Base-by-base conservation (phyloP, 1,140 invertebrate genomes). In the Homalodisca vitripennis region DNA sequence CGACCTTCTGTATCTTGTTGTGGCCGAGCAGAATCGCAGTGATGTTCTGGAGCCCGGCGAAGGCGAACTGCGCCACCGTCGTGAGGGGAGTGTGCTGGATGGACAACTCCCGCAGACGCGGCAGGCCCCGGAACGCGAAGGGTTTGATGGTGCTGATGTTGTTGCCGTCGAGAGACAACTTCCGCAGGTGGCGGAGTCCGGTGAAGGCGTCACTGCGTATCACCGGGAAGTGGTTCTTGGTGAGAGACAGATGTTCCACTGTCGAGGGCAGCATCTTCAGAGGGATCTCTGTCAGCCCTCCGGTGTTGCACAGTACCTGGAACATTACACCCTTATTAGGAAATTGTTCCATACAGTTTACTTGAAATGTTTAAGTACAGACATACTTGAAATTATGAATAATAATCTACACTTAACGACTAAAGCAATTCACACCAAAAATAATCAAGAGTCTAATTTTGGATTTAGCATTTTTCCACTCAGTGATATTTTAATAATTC, bases 291-390 rank as follows among this genome's bases (percentile, higher is more conserved):
- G 85, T 84, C 70, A 93, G 80, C 32, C 88, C 88, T 68, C 91
- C 91, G 65, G 90, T 92, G 82, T 94, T 93, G 84, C 92, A 94
- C 71, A 93, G 84, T 60, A 93, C 91, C 92, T 93, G 82, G 22
- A 77, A 81, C 74, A 70, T n/a, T n/a, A n/a, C n/a, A n/a, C n/a
- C n/a, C n/a, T n/a, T n/a, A n/a, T n/a, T n/a, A n/a, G n/a, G n/a
- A n/a, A n/a, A n/a, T n/a, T n/a, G n/a, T n/a, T n/a, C n/a, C n/a
- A n/a, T n/a, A n/a, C n/a, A n/a, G n/a, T n/a, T n/a, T n/a, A n/a
- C n/a, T n/a, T n/a, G n/a, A n/a, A n/a, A n/a, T n/a, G n/a, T n/a
- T n/a, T n/a, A n/a, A n/a, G n/a, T n/a, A n/a, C n/a, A n/a, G n/a
- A n/a, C n/a, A n/a, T n/a, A n/a, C n/a, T n/a, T n/a, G n/a, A n/a